These are phyloP conservation scores for Sminthurinus signatus DNA, from an alignment of 1,140 invertebrate species.

Conservation along the genomic window DNA sequence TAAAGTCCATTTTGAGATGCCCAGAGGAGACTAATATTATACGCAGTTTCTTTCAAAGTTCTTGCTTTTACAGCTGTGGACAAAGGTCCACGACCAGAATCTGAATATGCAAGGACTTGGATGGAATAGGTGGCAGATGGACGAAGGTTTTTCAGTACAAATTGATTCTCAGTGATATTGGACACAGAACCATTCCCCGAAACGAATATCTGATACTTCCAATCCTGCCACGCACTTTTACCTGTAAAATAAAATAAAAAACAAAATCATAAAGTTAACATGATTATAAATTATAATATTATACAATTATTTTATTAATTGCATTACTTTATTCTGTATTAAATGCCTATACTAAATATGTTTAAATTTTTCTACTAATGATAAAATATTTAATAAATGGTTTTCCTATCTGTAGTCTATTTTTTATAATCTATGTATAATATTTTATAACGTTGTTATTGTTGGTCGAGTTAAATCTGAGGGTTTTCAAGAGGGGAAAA, in stretches of 20 bases:
- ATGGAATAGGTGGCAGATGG: conserved; percentile 56
- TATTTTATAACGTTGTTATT: no score
- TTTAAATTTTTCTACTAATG: no score
- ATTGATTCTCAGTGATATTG: conserved; percentile 51
- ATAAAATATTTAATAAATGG: no score
- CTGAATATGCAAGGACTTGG: conserved; percentile 65
- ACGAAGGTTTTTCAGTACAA: conserved; percentile 43
- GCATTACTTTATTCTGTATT: neutral
- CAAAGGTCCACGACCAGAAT: conserved; percentile 69
- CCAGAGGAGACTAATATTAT: conserved; percentile 42
- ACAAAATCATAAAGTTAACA: neutral
- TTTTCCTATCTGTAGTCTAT: no score
- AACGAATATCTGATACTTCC: conserved; percentile 74
- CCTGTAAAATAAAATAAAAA: conserved; percentile 42
- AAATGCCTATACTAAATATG: no score
- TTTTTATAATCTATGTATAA: neutral
- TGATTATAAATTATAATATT: neutral
- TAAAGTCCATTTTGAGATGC: conserved; percentile 27
- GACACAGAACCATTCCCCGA: conserved; percentile 53
- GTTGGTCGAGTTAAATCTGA: no score
- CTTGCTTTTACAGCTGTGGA: conserved; percentile 57
- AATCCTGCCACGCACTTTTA: conserved; percentile 71
- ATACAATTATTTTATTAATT: neutral
- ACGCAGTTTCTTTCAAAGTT: conserved; percentile 52
- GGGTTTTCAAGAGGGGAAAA: neutral